Conservation (phyloP, 2,888 invertebrate species). For the Chrysomela aeneicollis region DNA sequence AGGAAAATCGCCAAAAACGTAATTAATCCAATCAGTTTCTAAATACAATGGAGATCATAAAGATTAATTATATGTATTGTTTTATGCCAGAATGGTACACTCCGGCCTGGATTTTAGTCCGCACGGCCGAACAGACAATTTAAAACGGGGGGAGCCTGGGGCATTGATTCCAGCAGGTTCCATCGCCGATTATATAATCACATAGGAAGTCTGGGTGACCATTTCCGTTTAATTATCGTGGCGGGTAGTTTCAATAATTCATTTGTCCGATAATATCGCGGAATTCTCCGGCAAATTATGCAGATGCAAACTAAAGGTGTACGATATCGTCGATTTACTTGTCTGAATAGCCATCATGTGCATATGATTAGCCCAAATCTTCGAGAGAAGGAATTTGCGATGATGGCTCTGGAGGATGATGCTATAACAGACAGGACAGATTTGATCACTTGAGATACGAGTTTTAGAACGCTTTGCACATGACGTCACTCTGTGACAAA, state of each 20-base stretch:
- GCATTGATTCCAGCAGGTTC: slow-evolving; percentile 36
- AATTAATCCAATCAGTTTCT: no score
- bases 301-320: slow-evolving; percentile 36
- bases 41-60: no score
- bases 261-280: slow-evolving; percentile 37
- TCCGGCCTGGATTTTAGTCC: not conserved
- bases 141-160: slow-evolving; percentile 28
- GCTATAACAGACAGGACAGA: no score
- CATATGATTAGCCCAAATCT: slow-evolving; percentile 25
- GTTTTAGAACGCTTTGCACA: no score
- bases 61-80: no score
- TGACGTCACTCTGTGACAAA: no score
- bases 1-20: no score
- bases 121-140: slow-evolving; percentile 2
- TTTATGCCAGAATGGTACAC: no score
- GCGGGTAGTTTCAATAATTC: slow-evolving; percentile 34
- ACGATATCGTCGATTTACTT: slow-evolving; percentile 17
- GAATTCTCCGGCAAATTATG: slow-evolving; percentile 34
- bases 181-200: slow-evolving; percentile 37
- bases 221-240: slow-evolving; percentile 40
- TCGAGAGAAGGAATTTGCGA: no score
- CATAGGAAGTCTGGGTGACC: slow-evolving; percentile 40
- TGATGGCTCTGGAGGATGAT: no score
- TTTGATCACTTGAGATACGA: no score
- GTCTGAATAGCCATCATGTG: slow-evolving; percentile 21